phyloP scores from a whole-genome alignment of 2,113 vertebrate genomes.

The Amblyornis subalaris region DNA sequence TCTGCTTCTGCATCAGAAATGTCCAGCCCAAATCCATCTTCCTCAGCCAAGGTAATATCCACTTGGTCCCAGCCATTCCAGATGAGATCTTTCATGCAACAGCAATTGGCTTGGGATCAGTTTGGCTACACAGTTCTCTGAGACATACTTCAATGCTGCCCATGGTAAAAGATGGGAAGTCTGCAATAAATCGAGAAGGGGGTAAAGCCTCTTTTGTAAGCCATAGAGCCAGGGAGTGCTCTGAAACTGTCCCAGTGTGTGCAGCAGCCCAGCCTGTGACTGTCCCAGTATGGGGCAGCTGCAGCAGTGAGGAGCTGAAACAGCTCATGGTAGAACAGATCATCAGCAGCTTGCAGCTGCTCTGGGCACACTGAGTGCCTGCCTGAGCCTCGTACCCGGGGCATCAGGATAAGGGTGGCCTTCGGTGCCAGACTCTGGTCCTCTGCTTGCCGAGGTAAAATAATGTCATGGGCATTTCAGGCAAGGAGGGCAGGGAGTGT shows the following conservation, averaged over 20 bases:
- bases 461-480: background rate
- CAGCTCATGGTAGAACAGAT: background rate
- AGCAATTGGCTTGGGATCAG: background rate
- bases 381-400: background rate
- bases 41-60: background rate
- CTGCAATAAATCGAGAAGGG: background rate
- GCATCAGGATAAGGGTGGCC: background rate
- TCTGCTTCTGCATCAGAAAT: background rate
- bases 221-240: background rate
- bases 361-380: background rate
- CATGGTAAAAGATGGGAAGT: background rate
- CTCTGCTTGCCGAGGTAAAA: background rate
- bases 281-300: background rate
- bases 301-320: background rate
- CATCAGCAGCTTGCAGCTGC: background rate
- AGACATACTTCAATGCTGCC: accelerated
- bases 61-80: background rate
- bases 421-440: background rate
- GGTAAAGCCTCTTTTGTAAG: background rate
- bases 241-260: background rate
- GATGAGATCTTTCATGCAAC: background rate
- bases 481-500: background rate
- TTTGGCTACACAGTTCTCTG: background rate
- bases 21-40: background rate
- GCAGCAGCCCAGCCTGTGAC: background rate